Evolutionary conservation across 2,797 vertebrate species (phyloP).

Genomic region (Parotocinclus haroldoi): DNA sequence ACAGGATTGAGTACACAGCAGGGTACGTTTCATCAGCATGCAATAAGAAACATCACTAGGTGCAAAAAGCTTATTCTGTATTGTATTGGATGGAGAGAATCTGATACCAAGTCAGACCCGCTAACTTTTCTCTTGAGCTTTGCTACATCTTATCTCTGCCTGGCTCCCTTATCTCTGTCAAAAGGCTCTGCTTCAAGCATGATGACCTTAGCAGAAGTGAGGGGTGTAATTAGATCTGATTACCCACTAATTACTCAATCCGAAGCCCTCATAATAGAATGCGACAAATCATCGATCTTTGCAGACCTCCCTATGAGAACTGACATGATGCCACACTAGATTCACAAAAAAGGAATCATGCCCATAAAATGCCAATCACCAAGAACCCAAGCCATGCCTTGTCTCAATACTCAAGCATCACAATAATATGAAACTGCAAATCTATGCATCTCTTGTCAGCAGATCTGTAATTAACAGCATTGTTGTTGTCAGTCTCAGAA

Average conservation of each 20-base stretch:
- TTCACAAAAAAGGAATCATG: slow-evolving; percentile 33
- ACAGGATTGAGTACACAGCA: slow-evolving; percentile 58
- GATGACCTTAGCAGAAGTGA: slow-evolving; percentile 43
- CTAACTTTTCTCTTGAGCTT: slow-evolving; percentile 4
- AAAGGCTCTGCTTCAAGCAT: slow-evolving; percentile 45
- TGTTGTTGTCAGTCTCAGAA: slow-evolving; percentile 54
- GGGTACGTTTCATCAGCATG: slow-evolving; percentile 66
- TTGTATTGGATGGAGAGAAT: not conserved
- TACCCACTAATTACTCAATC: slow-evolving; percentile 39
- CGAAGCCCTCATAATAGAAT: slow-evolving; percentile 39
- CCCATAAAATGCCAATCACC: slow-evolving; percentile 27
- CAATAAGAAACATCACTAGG: slow-evolving; percentile 54
- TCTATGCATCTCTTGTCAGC: slow-evolving; percentile 55
- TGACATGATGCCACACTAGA: slow-evolving; percentile 33
- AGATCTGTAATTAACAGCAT: slow-evolving; percentile 66
- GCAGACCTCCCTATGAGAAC: slow-evolving; percentile 39
- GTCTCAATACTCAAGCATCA: slow-evolving; percentile 28
- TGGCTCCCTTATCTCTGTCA: slow-evolving; percentile 35
- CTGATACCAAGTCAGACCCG: slow-evolving; percentile 1
- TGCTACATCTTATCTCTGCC: not conserved
- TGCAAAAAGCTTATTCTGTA: slow-evolving; percentile 53
- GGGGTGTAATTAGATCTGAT: slow-evolving; percentile 41
- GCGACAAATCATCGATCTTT: slow-evolving; percentile 33
- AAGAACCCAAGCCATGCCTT: slow-evolving; percentile 26
- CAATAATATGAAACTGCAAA: slow-evolving; percentile 1